phyloP scores from a whole-genome alignment of 2,888 invertebrate genomes.

The Trachelus troglodyta region DNA sequence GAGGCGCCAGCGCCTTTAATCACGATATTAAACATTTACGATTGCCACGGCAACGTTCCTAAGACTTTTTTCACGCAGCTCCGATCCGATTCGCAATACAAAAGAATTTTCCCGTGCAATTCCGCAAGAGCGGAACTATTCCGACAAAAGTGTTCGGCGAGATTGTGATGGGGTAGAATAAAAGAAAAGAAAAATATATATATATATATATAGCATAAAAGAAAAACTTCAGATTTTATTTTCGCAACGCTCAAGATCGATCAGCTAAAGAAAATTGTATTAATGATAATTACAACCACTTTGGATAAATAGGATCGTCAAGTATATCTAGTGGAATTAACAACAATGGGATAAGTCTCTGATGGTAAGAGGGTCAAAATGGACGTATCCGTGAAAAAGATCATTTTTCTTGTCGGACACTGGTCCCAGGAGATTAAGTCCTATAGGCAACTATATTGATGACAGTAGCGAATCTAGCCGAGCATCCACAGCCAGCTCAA shows the following conservation, averaged over 20 bases:
- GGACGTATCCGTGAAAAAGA: constrained; percentile 31
- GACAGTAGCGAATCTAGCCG: constrained; percentile 39
- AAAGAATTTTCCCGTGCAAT: constrained; percentile 2
- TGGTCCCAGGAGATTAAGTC: constrained; percentile 44
- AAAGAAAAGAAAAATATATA: background rate
- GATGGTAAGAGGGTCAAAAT: background rate
- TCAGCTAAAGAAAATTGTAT: background rate
- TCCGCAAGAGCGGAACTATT: background rate
- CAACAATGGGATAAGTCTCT: constrained; percentile 2
- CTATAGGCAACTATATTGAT: constrained; percentile 47
- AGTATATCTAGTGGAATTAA: background rate
- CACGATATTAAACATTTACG: constrained; percentile 67
- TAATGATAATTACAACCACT: background rate
- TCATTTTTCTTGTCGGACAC: constrained; percentile 47
- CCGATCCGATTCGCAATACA: constrained; percentile 29
- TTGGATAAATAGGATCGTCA: background rate
- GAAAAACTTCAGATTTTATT: background rate
- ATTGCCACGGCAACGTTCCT: constrained; percentile 50
- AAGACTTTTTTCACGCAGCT: constrained; percentile 38
- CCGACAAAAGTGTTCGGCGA: background rate
- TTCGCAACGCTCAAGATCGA: background rate
- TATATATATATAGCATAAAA: background rate
- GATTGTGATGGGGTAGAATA: background rate
- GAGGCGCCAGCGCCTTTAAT: constrained; percentile 65
- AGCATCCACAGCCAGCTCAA: constrained; percentile 37